Conservation (phyloP, 1,140 invertebrate species). For the Dermatophagoides farinae region DNA sequence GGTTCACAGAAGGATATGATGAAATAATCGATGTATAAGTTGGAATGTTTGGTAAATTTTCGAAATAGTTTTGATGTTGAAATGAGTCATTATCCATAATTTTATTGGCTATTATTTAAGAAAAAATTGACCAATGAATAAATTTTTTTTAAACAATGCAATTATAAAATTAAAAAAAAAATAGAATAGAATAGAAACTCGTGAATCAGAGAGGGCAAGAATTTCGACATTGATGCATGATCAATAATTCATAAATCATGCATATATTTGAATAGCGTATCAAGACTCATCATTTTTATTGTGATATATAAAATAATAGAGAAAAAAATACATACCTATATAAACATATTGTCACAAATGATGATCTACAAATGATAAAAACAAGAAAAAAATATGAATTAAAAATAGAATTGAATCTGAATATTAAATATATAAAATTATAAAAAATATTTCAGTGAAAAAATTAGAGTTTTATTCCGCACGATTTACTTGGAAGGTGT, state of each 20-base stretch:
- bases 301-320: no score
- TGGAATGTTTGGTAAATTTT: no score
- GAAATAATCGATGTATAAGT: no score
- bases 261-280: neutral
- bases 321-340: no score
- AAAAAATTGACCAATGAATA: no score
- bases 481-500: conserved; percentile 8
- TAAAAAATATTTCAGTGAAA: neutral
- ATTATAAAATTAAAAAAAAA: neutral
- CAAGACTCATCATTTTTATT: neutral
- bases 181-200: neutral
- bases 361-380: neutral
- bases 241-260: neutral
- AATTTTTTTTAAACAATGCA: neutral
- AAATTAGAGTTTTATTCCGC: neutral
- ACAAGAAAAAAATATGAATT: neutral
- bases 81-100: no score
- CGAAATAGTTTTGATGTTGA: no score
- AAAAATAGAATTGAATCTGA: neutral
- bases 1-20: no score
- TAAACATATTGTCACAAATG: neutral
- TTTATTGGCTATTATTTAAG: no score
- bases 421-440: no score
- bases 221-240: neutral
- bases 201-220: neutral